A percentile compares a stretch with the other conserved stretches of the same genome.
Evolutionary conservation across 2,888 invertebrate species (phyloP).

Genomic region (Caenorhabditis zanzibari): DNA sequence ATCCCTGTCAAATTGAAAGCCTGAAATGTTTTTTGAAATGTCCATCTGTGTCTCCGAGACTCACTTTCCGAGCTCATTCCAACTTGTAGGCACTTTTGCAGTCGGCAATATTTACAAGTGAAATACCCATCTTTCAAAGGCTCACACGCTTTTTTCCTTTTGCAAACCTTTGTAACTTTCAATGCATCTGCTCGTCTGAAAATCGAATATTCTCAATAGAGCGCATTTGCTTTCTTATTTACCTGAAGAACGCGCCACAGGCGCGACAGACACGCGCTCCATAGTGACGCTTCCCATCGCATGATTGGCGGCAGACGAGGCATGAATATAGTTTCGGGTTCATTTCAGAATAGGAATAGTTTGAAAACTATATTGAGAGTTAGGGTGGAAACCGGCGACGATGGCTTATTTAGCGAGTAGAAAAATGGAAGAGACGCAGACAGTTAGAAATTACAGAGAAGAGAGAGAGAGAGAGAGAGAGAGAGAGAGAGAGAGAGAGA

Average conservation of each 20-base stretch:
- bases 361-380: neutral
- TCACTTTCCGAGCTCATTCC: no score
- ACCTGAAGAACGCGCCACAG: conserved; percentile 18
- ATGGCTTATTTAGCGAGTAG: neutral
- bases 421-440: no score
- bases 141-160: conserved; percentile 8
- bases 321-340: neutral
- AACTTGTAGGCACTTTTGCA: no score
- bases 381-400: no score
- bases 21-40: no score
- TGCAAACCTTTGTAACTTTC: neutral
- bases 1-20: no score
- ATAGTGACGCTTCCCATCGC: conserved; percentile 9
- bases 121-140: conserved; percentile 8
- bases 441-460: no score
- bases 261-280: conserved; percentile 3
- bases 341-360: neutral
- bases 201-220: neutral
- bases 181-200: neutral
- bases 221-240: neutral
- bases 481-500: no score
- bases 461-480: no score
- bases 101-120: no score
- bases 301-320: neutral
- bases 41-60: no score